Conservation (phyloP, 1,140 invertebrate species). For the Eriocheir sinensis region DNA sequence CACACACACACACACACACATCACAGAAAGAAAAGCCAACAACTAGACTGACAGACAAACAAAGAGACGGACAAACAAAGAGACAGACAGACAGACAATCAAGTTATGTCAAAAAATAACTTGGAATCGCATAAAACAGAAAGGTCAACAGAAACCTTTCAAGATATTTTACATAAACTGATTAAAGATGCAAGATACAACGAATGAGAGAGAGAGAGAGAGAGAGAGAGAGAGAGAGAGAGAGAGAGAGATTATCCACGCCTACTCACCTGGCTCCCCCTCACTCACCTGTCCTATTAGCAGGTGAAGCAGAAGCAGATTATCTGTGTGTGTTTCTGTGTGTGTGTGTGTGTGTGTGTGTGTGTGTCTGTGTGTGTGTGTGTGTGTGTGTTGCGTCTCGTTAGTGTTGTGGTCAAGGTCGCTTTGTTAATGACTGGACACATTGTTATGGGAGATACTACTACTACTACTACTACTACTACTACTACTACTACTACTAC, state of each 20-base stretch:
- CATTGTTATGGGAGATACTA: not conserved
- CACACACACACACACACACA: no score
- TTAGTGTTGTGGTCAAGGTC: no score
- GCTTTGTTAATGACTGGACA: no score
- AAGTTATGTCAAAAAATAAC: no score
- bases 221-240: slow-evolving; percentile 11
- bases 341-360: not conserved
- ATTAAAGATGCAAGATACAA: not conserved
- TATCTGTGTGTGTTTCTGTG: not conserved
- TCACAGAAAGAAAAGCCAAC: no score
- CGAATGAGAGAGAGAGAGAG: not conserved
- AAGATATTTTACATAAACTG: not conserved
- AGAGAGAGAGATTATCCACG: slow-evolving; percentile 20
- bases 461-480: not conserved
- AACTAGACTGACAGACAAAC: no score
- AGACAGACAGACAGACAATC: no score
- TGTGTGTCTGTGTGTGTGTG: not conserved
- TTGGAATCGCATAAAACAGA: no score
- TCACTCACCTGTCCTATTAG: not conserved
- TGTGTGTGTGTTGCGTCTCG: not conserved
- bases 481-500: not conserved
- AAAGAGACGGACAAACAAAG: no score
- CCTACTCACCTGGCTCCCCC: not conserved
- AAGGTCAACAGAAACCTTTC: not conserved
- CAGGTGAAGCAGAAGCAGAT: not conserved